Base-by-base conservation (phyloP, 1,140 invertebrate genomes). In the Triops cancriformis region DNA sequence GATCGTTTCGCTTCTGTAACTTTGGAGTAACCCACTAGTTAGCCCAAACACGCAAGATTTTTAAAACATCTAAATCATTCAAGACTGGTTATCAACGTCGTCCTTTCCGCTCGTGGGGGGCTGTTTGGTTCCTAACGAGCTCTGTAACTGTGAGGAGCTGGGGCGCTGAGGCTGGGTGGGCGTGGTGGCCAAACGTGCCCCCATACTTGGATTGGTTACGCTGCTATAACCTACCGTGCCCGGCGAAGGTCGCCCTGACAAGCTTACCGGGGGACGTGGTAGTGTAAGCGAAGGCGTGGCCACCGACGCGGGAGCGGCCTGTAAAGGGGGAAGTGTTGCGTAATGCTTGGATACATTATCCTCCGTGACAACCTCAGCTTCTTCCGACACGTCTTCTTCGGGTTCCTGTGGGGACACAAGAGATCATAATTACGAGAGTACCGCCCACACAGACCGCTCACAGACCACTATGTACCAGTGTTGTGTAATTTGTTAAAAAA, bases 351-450 rank as follows among this genome's bases (percentile, higher is more conserved):
- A 14, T 23, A 23, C 14, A 2, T 23, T 64, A 6, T 64, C 51
- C 51, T 64, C 51, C 51, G 51, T 64, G 51, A 64, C 78, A 26
- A 80, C 79, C 27, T 80, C 79, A 28, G 78, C 73, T 28, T 80
- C 78, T 72, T 80, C 79, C 74, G 77, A 76, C 23, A 79, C 79
- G 41, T 80, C 79, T 28, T 77, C 78, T 64, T 85, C 84, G 37
- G 82, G 83, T 74, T 85, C 84, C 84, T 85, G 78, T 27, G 26
- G 73, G 41, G 64, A 79, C n/a, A n/a, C n/a, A 51, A 73, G 18
- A 76, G 23, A 64, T 9, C 73, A 27, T 74, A 26, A 37, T 64
- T 64, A 64, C 18, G n/a, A n/a, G n/a, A n/a, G n/a, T n/a, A n/a
- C n/a, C n/a, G n/a, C n/a, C n/a, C n/a, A n/a, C n/a, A n/a, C n/a